Evolutionary conservation across 2,888 invertebrate species (phyloP).

Genomic region (Steinernema carpocapsae): DNA sequence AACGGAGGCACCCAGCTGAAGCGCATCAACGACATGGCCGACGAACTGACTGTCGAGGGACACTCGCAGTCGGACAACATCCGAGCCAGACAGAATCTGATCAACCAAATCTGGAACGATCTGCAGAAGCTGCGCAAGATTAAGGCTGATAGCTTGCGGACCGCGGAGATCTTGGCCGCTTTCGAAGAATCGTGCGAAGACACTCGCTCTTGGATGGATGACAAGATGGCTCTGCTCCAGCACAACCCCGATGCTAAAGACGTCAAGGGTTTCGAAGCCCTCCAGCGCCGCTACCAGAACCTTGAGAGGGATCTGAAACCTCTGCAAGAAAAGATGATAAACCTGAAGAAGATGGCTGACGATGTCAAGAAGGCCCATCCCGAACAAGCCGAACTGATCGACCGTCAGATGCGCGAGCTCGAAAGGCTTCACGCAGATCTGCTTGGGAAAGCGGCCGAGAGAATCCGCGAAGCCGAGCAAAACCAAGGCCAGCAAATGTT

Average conservation of each 20-base stretch:
- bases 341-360: constrained; percentile 85
- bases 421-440: constrained; percentile 87
- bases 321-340: constrained; percentile 84
- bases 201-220: constrained; percentile 94
- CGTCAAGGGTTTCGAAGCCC: constrained; percentile 77
- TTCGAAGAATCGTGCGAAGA: constrained; percentile 95
- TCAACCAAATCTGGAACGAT: constrained; percentile 77
- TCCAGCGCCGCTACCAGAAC: constrained; percentile 76
- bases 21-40: constrained; percentile 84
- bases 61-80: constrained; percentile 86
- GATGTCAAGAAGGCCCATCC: constrained; percentile 83
- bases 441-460: constrained; percentile 79
- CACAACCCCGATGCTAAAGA: constrained; percentile 73
- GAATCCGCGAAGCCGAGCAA: constrained; percentile 84
- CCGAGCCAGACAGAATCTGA: constrained; percentile 79
- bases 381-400: constrained; percentile 84
- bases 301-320: constrained; percentile 92
- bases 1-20: constrained; percentile 85
- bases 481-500: constrained; percentile 95
- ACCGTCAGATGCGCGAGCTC: constrained; percentile 82
- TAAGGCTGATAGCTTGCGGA: constrained; percentile 75
- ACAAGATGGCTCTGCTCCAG: constrained; percentile 85
- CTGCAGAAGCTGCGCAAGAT: constrained; percentile 52
- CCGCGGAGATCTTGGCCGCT: constrained; percentile 88
- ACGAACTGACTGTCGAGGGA: constrained; percentile 82